Evolutionary conservation across 2,888 invertebrate species (phyloP).

Genomic region (Onchidella celtica): DNA sequence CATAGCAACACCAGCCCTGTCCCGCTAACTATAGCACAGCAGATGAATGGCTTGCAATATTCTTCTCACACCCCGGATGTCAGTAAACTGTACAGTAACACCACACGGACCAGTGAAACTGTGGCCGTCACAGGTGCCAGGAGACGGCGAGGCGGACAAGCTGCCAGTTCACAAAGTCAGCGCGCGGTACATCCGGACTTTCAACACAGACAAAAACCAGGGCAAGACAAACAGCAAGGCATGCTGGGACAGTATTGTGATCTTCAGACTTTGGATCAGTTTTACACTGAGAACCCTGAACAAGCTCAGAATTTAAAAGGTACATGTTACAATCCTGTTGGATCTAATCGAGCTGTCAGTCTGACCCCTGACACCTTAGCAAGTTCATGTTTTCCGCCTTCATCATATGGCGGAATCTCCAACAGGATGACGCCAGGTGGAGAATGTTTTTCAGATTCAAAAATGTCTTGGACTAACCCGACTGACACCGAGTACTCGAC

Average conservation of each 20-base stretch:
- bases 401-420: not conserved
- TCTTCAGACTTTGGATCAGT: not conserved
- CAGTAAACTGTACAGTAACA: not conserved
- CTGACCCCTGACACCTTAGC: not conserved
- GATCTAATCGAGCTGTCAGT: not conserved
- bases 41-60: not conserved
- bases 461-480: not conserved
- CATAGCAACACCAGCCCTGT: slow-evolving; percentile 57
- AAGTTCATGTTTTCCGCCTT: not conserved
- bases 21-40: not conserved
- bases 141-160: slow-evolving; percentile 7
- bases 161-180: not conserved
- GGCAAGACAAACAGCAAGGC: not conserved
- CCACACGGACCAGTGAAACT: not conserved
- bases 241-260: not conserved
- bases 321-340: not conserved
- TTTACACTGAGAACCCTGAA: slow-evolving; percentile 34
- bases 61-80: not conserved
- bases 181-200: slow-evolving; percentile 16
- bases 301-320: not conserved
- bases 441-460: slow-evolving; percentile 6
- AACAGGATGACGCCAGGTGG: not conserved
- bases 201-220: not conserved
- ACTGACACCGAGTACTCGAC: not conserved
- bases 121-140: not conserved